A percentile compares a stretch with the other conserved stretches of the same genome.
These are phyloP conservation scores for Pammene fasciana DNA, from an alignment of 2,888 invertebrate genomes.

Conservation along the genomic window DNA sequence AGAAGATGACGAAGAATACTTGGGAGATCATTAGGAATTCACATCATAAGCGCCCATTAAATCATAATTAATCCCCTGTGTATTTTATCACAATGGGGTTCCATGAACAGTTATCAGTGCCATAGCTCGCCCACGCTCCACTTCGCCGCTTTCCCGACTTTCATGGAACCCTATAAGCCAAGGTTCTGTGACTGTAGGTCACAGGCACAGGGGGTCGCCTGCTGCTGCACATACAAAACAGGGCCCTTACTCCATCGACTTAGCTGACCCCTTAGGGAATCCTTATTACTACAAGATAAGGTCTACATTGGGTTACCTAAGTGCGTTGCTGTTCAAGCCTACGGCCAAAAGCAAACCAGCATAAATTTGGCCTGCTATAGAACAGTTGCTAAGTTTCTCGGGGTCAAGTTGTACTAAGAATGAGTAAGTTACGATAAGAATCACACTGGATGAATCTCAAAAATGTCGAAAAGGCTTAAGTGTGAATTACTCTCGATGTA, in stretches of 20 bases:
- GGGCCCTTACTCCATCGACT: conserved; percentile 43
- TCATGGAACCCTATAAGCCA: conserved; percentile 67
- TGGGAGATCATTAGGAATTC: not conserved
- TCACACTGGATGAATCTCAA: not conserved
- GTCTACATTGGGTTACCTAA: not conserved
- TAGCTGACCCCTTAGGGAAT: not conserved
- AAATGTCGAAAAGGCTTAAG: not conserved
- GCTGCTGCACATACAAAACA: conserved; percentile 69
- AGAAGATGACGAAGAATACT: no score
- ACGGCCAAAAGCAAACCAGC: not conserved
- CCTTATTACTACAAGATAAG: not conserved
- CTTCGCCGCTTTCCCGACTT: conserved; percentile 59
- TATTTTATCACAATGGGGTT: conserved; percentile 4
- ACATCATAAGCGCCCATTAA: not conserved
- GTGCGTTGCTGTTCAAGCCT: not conserved
- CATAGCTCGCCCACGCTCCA: conserved; percentile 31
- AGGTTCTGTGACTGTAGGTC: conserved; percentile 77
- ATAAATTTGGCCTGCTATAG: not conserved
- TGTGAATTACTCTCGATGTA: not conserved
- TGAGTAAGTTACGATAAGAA: not conserved
- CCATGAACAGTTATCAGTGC: conserved; percentile 15
- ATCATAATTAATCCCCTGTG: not conserved
- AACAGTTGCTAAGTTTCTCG: not conserved
- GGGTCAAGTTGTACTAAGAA: not conserved
- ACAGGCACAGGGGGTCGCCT: conserved; percentile 69